These are phyloP conservation scores for Catalaphyllia jardinei DNA, from an alignment of 64 coral and sea anemone genomes.

Conservation along the genomic window DNA sequence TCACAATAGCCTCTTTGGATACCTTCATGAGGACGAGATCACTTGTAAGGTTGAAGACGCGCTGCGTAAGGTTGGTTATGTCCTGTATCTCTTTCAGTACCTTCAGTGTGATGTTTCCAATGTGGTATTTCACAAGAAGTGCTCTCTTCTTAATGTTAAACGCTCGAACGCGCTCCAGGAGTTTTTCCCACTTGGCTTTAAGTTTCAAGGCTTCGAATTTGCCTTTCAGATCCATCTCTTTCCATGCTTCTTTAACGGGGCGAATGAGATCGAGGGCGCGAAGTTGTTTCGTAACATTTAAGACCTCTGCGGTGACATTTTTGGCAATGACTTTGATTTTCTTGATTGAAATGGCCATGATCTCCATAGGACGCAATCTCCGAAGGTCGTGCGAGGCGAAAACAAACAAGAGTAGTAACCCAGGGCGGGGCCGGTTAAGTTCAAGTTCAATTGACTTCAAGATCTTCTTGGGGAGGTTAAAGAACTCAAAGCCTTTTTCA, in stretches of 20 bases:
- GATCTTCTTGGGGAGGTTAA: conserved; percentile 55
- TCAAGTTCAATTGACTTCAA: conserved; percentile 57
- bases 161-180: conserved; percentile 25
- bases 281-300: conserved; percentile 61
- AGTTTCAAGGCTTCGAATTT: conserved; percentile 53
- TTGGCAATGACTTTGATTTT: conserved; percentile 35
- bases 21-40: conserved; percentile 61
- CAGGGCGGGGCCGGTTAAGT: too few species aligned
- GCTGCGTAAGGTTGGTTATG: conserved; percentile 33
- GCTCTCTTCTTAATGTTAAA: conserved; percentile 63
- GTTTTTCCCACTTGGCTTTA: conserved; percentile 60
- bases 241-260: conserved; percentile 43
- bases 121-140: conserved; percentile 36
- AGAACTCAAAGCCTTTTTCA: conserved; percentile 44
- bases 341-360: conserved; percentile 41
- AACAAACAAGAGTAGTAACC: too few species aligned
- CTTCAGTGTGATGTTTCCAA: conserved; percentile 1
- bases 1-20: conserved; percentile 63
- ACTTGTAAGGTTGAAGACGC: conserved; percentile 61
- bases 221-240: conserved; percentile 63
- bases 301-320: conserved; percentile 66
- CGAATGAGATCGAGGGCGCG: conserved; percentile 52
- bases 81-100: conserved; percentile 47
- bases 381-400: too few species aligned
- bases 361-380: conserved; percentile 50